These are phyloP conservation scores for Cheilosia soror DNA, from an alignment of 2,888 invertebrate species.

Conservation along the genomic window DNA sequence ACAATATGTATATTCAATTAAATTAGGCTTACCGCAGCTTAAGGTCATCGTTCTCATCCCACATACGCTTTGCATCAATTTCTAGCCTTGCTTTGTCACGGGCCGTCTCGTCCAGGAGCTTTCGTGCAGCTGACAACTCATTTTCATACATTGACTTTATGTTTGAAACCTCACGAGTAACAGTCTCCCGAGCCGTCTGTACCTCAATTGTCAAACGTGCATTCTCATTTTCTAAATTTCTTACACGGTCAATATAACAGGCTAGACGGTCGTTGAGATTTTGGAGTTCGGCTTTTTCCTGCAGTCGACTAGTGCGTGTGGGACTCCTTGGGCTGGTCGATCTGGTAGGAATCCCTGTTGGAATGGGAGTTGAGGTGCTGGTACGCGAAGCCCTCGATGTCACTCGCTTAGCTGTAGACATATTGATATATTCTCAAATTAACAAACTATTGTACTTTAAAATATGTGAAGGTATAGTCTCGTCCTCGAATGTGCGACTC, in stretches of 20 bases:
- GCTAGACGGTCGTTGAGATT: constrained; percentile 98
- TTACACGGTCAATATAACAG: constrained; percentile 96
- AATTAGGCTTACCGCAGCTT: constrained; percentile 86
- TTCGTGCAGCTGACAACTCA: constrained; percentile 95
- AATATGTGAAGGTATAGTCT: too few species aligned
- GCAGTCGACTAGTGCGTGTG: constrained; percentile 93
- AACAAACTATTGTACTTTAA: neutral
- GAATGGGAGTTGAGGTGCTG: constrained; percentile 80
- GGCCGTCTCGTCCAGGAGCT: constrained; percentile 95
- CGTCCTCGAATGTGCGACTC: too few species aligned
- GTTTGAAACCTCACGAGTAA: constrained; percentile 94
- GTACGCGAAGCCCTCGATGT: constrained; percentile 81
- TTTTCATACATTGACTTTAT: constrained; percentile 96
- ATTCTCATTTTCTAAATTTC: constrained; percentile 96
- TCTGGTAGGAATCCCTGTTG: constrained; percentile 69
- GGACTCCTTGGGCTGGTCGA: constrained; percentile 90
- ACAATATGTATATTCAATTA: neutral
- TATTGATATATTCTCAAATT: neutral
- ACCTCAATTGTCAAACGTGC: constrained; percentile 92
- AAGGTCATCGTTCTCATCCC: constrained; percentile 94
- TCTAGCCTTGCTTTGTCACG: constrained; percentile 97
- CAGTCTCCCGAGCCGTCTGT: constrained; percentile 92
- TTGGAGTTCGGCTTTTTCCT: constrained; percentile 97
- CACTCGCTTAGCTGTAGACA: constrained; percentile 78
- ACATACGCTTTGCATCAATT: constrained; percentile 94